Percentiles rank a stretch among this genome's conserved stretches.
These are phyloP conservation scores for Psilanteris sp. DNA, from an alignment of 1,140 invertebrate species.

Conservation along the genomic window DNA sequence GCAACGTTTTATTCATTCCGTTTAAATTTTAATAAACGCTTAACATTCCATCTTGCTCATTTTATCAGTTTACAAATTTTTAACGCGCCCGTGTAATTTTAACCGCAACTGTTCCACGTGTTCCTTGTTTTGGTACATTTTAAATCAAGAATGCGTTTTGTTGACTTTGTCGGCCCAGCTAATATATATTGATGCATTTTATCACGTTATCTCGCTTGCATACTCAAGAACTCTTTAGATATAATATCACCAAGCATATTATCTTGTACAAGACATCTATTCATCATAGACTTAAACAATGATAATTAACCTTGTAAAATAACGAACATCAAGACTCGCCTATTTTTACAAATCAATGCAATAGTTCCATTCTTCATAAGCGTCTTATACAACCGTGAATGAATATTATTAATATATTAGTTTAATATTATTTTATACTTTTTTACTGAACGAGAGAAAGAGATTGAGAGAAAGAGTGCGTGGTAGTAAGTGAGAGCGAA, in stretches of 20 bases:
- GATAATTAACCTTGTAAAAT: not conserved
- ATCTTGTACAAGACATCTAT: constrained; percentile 17
- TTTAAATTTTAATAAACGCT: not conserved
- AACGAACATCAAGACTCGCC: constrained; percentile 2
- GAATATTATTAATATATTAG: constrained; percentile 31
- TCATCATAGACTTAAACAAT: constrained; percentile 24
- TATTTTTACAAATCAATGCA: constrained; percentile 39
- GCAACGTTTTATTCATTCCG: not conserved
- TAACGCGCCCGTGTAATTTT: not conserved
- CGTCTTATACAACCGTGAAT: constrained; percentile 9
- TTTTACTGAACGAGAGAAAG: constrained; percentile 34
- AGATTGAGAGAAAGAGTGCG: too few species aligned
- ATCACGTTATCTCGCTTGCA: not conserved
- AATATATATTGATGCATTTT: not conserved
- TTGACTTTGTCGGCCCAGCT: constrained; percentile 27
- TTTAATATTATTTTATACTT: constrained; percentile 48
- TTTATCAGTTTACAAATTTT: not conserved
- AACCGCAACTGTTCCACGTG: not conserved
- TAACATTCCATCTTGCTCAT: not conserved
- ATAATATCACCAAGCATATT: constrained; percentile 14
- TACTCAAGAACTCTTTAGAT: constrained; percentile 3
- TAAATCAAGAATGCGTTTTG: too few species aligned
- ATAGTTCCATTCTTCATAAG: constrained; percentile 25
- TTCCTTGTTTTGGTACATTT: constrained; percentile 25
- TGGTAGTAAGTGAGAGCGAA: too few species aligned